A percentile compares a stretch with the other conserved stretches of the same genome.
These are phyloP conservation scores for Sicus ferrugineus DNA, from an alignment of 2,888 invertebrate species.

Conservation along the genomic window DNA sequence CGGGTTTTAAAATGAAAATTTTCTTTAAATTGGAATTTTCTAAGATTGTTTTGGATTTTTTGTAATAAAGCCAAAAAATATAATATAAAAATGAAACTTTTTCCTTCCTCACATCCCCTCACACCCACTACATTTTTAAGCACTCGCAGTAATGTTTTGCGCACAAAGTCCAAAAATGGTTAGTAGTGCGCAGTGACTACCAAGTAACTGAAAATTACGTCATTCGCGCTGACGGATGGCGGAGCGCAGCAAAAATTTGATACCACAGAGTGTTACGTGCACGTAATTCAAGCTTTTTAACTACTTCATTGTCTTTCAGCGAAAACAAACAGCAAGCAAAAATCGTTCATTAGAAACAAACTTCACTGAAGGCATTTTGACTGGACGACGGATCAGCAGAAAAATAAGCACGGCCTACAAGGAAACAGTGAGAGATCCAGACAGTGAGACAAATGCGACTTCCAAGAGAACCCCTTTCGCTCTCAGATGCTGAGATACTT, in stretches of 20 bases:
- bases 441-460: neutral
- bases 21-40: neutral
- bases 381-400: neutral
- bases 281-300: slow-evolving; percentile 18
- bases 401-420: neutral
- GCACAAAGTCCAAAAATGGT: slow-evolving; percentile 1
- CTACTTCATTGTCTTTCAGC: slow-evolving; percentile 20
- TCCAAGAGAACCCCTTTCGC: neutral
- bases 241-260: slow-evolving; percentile 21
- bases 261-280: slow-evolving; percentile 18
- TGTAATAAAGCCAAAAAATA: neutral
- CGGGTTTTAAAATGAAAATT: neutral
- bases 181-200: neutral
- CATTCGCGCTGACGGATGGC: neutral
- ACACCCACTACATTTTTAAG: neutral
- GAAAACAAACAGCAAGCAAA: neutral
- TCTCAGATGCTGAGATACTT: neutral
- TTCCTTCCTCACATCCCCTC: neutral
- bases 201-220: neutral
- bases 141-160: too few species aligned
- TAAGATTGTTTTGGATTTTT: neutral
- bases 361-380: neutral
- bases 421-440: neutral
- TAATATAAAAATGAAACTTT: neutral
- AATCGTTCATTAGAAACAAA: neutral